Percentiles rank a stretch among this genome's conserved stretches.
These are phyloP conservation scores for Diachasmimorpha longicaudata DNA, from an alignment of 1,140 invertebrate genomes.

Conservation along the genomic window DNA sequence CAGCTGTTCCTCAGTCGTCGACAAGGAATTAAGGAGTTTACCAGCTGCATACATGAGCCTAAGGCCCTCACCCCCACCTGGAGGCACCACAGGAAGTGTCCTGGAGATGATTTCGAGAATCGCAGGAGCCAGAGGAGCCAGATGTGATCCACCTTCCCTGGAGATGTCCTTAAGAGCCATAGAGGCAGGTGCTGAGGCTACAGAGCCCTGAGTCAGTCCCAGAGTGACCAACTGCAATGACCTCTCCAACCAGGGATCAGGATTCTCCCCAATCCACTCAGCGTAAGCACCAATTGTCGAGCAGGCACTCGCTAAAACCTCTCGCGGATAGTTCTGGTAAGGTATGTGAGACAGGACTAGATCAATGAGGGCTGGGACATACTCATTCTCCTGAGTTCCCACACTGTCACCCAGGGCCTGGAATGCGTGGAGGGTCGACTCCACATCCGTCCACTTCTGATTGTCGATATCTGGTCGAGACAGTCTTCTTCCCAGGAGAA, in stretches of 20 bases:
- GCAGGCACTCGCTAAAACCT: conserved; percentile 54
- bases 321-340: conserved; percentile 63
- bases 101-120: conserved; percentile 52
- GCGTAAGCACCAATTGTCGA: conserved; percentile 73
- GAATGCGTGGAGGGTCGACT: conserved; percentile 84
- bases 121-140: conserved; percentile 72
- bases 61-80: conserved; percentile 65
- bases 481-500: conserved; percentile 68
- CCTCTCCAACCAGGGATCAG: conserved; percentile 72
- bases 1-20: conserved; percentile 67
- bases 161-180: conserved; percentile 87
- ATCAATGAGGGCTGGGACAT: conserved; percentile 72
- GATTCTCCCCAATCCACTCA: conserved; percentile 79
- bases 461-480: conserved; percentile 39
- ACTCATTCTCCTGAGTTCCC: conserved; percentile 67
- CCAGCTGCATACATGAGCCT: conserved; percentile 81
- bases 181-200: conserved; percentile 79
- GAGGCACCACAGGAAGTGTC: conserved; percentile 40
- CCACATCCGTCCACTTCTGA: conserved; percentile 70
- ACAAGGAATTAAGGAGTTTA: conserved; percentile 73
- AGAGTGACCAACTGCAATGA: conserved; percentile 73
- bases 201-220: conserved; percentile 69
- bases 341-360: conserved; percentile 71
- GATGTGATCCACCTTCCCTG: conserved; percentile 74
- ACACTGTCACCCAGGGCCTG: conserved; percentile 78